Evolutionary conservation across 2,888 invertebrate species (phyloP).

Genomic region (Margaritifera margaritifera): DNA sequence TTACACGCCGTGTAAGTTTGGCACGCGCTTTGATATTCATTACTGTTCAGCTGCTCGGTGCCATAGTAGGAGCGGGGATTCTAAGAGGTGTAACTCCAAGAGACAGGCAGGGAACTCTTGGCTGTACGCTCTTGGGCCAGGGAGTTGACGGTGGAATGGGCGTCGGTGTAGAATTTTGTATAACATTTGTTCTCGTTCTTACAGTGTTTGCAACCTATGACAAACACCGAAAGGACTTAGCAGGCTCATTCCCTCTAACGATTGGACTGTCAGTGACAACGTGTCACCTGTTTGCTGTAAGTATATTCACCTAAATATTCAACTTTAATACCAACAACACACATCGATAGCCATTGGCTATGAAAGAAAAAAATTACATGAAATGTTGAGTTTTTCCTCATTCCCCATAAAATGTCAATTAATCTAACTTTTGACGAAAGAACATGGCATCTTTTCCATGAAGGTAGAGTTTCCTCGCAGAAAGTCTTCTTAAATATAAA

Average conservation of each 20-base stretch:
- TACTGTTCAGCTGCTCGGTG: constrained; percentile 93
- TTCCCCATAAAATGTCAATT: no score
- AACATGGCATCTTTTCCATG: no score
- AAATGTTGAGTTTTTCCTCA: no score
- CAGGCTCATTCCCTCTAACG: constrained; percentile 84
- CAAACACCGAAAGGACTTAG: constrained; percentile 83
- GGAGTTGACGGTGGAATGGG: constrained; percentile 80
- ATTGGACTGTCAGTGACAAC: constrained; percentile 90
- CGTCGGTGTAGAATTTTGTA: constrained; percentile 86
- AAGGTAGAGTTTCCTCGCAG: no score
- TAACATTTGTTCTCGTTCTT: constrained; percentile 89
- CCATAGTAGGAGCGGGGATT: constrained; percentile 92
- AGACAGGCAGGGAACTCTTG: constrained; percentile 88
- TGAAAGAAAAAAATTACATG: no score
- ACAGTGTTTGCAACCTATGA: constrained; percentile 89
- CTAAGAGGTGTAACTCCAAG: constrained; percentile 75
- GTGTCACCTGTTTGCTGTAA: constrained; percentile 89
- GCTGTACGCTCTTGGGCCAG: constrained; percentile 77
- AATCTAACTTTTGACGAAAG: no score
- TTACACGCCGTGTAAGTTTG: constrained; percentile 86
- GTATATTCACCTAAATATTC: constrained; percentile 67
- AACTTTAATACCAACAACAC: no score
- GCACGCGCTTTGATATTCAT: constrained; percentile 86
- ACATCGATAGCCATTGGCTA: no score
- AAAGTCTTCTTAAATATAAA: no score